Conservation (phyloP, 2,888 invertebrate species). For the Microchrysa polita region DNA sequence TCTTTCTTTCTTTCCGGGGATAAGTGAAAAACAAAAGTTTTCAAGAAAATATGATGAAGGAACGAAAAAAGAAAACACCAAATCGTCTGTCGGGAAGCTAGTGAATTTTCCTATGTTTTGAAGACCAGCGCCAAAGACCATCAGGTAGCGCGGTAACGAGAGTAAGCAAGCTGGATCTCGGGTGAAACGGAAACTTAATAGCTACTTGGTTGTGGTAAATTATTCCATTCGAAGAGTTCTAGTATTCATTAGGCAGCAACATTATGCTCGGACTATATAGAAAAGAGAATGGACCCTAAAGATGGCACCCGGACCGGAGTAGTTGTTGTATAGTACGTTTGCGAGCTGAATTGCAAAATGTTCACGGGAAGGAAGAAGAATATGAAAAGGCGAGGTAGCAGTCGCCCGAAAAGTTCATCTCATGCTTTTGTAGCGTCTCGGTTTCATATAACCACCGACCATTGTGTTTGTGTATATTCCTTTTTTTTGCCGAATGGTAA, state of each 20-base stretch:
- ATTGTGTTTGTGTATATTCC: neutral
- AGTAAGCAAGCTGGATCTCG: no score
- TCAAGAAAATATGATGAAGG: neutral
- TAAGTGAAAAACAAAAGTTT: conserved; percentile 3
- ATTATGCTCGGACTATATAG: neutral
- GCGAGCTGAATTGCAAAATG: neutral
- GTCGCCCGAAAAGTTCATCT: neutral
- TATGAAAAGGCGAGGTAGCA: neutral
- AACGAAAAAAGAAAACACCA: neutral
- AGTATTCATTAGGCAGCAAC: neutral
- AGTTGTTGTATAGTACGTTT: no score
- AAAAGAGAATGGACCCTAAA: no score
- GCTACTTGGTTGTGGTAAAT: conserved; percentile 5
- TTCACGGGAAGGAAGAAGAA: neutral
- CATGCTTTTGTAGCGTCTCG: neutral
- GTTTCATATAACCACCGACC: neutral
- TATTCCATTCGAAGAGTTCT: neutral
- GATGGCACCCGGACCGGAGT: neutral
- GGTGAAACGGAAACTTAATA: conserved; percentile 3
- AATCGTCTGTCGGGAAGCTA: no score
- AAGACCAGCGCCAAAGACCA: no score
- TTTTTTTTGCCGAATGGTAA: conserved; percentile 24
- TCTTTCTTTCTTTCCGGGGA: conserved; percentile 6
- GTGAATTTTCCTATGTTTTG: no score
- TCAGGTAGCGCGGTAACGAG: neutral